A percentile compares a stretch with the other conserved stretches of the same genome.
phyloP scores from a whole-genome alignment of 1,140 invertebrate genomes.

The Callitettix versicolor region DNA sequence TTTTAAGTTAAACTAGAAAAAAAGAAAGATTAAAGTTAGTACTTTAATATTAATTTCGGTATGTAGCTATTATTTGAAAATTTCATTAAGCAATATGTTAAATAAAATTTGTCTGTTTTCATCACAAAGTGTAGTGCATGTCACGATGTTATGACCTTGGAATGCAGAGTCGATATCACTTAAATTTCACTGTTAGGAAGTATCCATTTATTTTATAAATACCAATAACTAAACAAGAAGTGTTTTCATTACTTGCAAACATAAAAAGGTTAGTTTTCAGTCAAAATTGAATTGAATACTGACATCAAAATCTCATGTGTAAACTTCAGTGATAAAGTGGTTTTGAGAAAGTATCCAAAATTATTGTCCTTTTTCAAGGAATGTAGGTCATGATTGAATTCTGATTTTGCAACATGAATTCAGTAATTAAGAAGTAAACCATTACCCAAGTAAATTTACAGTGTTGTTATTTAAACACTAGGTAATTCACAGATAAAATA shows the following conservation, averaged over 20 bases:
- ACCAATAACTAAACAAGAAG: too few species aligned
- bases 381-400: background rate
- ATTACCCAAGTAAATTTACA: too few species aligned
- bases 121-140: background rate
- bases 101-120: background rate
- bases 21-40: background rate
- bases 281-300: too few species aligned
- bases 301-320: background rate
- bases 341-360: background rate
- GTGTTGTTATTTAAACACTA: too few species aligned
- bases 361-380: background rate
- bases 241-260: too few species aligned
- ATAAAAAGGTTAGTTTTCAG: too few species aligned
- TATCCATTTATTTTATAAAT: background rate
- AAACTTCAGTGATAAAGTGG: background rate
- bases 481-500: too few species aligned
- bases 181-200: background rate
- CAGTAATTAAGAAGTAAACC: too few species aligned
- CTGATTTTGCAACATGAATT: background rate
- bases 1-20: background rate
- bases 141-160: slow-evolving; percentile 12
- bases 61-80: background rate
- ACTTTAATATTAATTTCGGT: background rate
- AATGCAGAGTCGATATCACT: background rate
- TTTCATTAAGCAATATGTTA: slow-evolving; percentile 1